Base-by-base conservation (phyloP, 2,888 invertebrate species). In the Chrysomela aeneicollis region DNA sequence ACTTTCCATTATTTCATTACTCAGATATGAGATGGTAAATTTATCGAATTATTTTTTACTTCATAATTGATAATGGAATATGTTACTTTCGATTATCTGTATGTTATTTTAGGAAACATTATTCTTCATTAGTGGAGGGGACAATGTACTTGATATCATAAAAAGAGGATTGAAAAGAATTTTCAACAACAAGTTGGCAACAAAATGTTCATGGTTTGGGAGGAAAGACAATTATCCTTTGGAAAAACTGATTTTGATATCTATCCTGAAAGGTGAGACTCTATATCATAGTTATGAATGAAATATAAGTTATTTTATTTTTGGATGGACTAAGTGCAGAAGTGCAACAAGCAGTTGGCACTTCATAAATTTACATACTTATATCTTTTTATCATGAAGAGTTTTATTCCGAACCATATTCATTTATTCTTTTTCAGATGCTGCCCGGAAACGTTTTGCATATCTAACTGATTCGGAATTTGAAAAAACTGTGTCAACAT, bases 191-290 rank as follows among this genome's bases (percentile, higher is more conserved):
- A 51, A 51, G 12, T 22, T 51, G 22, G 22, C 51, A 1, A 49
- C 49, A 15, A 46, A 46, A 46, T 46, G 46, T 46, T 46, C 46
- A 10, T 46, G 46, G 46, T 46, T 12, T 46, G 46, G 46, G n/a
- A 46, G 46, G 6, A 47, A 47, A 47, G 47, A 47, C 3, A 49
- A 49, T 49, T 49, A 49, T 19, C 19, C 49, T 1, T 17, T 49
- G 15, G 18, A 49, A 18, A 49, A 49, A 49, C 18, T 49, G 19
- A 12, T 15, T 17, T 10, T 49, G 10, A 49, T 49, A 49, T 49
- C 49, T 49, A 49, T 21, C 49, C 49, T 49, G 19, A 49, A 49
- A 49, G 49, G 49, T 49, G 49, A 49, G 49, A 18, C n/a, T 49
- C 17, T 21, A 49, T 49, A 18, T 26, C 26, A 18, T 49, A 49